phyloP scores from a whole-genome alignment of 2,113 vertebrate genomes.

The Pituophis catenifer region DNA sequence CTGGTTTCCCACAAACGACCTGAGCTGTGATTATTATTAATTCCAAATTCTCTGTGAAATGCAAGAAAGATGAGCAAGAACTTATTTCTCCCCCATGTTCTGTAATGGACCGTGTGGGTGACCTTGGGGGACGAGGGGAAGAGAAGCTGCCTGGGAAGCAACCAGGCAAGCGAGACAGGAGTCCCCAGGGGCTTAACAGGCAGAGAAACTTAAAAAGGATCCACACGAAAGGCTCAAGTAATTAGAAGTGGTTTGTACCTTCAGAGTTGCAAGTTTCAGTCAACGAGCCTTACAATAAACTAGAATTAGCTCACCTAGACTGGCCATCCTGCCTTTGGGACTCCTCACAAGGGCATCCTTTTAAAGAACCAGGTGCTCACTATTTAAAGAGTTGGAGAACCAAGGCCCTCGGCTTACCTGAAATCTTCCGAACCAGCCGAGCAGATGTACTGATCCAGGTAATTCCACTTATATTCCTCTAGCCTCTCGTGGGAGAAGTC shows the following conservation, averaged over 20 bases:
- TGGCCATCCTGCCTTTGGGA: not conserved
- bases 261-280: not conserved
- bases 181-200: not conserved
- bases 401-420: conserved; percentile 72
- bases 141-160: not conserved
- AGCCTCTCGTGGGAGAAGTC: conserved; percentile 94
- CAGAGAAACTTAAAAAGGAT: not conserved
- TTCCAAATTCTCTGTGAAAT: not conserved
- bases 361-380: not conserved
- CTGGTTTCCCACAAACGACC: not conserved
- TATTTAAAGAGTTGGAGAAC: conserved; percentile 19
- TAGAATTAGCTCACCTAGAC: not conserved
- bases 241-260: not conserved
- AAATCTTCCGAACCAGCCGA: conserved; percentile 97
- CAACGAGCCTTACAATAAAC: not conserved
- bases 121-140: not conserved
- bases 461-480: conserved; percentile 99
- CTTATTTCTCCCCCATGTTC: not conserved
- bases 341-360: not conserved
- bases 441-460: conserved; percentile 98
- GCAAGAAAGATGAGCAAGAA: not conserved
- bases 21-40: not conserved
- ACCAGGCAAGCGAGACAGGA: not conserved
- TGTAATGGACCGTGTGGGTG: not conserved
- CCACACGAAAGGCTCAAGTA: not conserved